Evolutionary conservation across 2,797 vertebrate species (phyloP).

Genomic region (Picus viridis): DNA sequence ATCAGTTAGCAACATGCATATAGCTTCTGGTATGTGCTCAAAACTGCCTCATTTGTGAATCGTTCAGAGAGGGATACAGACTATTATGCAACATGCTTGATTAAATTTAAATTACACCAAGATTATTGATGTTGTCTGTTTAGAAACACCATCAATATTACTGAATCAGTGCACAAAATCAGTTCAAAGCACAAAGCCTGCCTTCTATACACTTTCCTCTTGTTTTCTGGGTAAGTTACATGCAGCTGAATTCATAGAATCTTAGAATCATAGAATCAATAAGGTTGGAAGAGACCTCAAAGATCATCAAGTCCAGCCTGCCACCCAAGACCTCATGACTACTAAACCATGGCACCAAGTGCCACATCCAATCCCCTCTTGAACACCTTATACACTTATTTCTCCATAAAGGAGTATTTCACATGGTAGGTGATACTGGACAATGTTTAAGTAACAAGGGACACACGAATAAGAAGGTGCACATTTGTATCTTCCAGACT

Average conservation of each 20-base stretch:
- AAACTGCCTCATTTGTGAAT: background rate
- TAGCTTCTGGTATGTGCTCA: rapidly evolving
- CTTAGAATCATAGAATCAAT: no score
- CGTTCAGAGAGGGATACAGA: background rate
- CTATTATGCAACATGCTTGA: background rate
- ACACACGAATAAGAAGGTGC: background rate
- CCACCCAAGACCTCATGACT: no score
- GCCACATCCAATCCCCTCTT: no score
- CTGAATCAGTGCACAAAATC: background rate
- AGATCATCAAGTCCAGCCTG: no score
- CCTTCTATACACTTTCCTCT: background rate
- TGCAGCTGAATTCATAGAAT: background rate
- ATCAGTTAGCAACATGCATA: background rate
- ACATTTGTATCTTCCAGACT: background rate
- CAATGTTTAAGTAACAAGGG: background rate
- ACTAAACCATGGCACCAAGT: no score
- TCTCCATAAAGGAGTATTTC: background rate
- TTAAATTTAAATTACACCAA: background rate
- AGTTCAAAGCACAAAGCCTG: background rate
- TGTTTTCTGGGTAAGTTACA: background rate
- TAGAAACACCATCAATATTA: background rate
- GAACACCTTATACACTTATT: background rate
- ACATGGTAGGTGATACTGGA: rapidly evolving
- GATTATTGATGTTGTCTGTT: background rate
- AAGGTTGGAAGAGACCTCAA: no score